phyloP scores from a whole-genome alignment of 2,113 vertebrate genomes.

The Aptenodytes patagonicus region DNA sequence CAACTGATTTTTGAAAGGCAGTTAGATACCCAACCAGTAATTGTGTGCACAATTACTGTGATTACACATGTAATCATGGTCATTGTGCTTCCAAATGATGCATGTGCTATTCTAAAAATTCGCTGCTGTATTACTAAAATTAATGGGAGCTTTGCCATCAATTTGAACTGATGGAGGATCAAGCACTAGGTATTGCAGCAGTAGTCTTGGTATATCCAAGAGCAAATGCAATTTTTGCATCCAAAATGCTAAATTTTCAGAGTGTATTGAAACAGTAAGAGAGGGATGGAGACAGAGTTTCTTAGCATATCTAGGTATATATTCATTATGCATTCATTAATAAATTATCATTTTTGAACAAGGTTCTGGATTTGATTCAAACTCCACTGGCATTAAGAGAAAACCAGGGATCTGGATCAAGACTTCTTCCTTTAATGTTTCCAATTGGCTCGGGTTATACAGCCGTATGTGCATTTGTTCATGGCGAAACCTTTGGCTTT shows the following conservation, averaged over 20 bases:
- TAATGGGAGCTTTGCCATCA: slow-evolving; percentile 22
- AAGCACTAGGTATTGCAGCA: neutral
- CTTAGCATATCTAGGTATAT: neutral
- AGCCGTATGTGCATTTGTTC: neutral
- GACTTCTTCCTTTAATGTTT: neutral
- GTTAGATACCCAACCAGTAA: slow-evolving; percentile 43
- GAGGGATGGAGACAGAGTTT: neutral
- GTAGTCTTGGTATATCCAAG: neutral
- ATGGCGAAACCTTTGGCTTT: neutral
- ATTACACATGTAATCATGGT: slow-evolving; percentile 60
- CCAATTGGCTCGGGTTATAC: neutral
- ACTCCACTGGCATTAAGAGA: neutral
- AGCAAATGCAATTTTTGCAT: neutral
- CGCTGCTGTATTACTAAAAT: slow-evolving; percentile 37
- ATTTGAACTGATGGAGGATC: slow-evolving; percentile 2
- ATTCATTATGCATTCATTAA: neutral
- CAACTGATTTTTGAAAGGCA: slow-evolving; percentile 34
- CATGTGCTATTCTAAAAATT: slow-evolving; percentile 47
- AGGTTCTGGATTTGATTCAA: slow-evolving; percentile 33
- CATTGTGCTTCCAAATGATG: slow-evolving; percentile 55
- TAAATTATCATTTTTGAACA: neutral
- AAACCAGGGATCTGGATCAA: slow-evolving; percentile 1
- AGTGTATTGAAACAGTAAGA: neutral
- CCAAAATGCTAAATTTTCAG: neutral
- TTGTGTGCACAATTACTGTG: slow-evolving; percentile 60